A percentile compares a stretch with the other conserved stretches of the same genome.
Conservation (phyloP, 2,888 invertebrate genomes). For the Andrena camellia region DNA sequence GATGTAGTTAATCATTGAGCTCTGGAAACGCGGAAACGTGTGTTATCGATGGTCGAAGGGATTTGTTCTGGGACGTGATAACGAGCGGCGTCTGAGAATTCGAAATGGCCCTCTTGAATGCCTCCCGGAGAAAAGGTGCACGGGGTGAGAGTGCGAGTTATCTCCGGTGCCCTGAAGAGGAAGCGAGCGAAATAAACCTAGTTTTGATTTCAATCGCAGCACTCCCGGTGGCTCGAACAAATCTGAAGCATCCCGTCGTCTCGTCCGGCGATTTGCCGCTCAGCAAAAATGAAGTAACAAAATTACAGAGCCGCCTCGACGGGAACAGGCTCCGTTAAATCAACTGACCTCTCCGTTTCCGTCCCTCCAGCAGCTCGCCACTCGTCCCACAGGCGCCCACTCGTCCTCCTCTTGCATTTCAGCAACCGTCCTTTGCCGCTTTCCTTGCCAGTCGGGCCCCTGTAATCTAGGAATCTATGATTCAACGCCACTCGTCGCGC, state of each 20-base stretch:
- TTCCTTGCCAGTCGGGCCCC: constrained; percentile 69
- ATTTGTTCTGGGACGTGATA: too few species aligned
- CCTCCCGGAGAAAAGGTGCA: neutral
- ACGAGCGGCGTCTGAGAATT: neutral
- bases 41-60: too few species aligned
- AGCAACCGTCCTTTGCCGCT: constrained; percentile 65
- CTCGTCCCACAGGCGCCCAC: constrained; percentile 55
- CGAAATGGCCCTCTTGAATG: neutral
- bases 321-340: constrained; percentile 75
- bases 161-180: neutral
- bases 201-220: constrained; percentile 32
- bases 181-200: constrained; percentile 36
- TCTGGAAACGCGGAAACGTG: neutral
- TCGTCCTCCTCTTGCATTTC: constrained; percentile 66
- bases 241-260: constrained; percentile 59
- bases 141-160: neutral
- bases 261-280: constrained; percentile 60
- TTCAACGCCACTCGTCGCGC: constrained; percentile 79
- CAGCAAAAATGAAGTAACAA: constrained; percentile 74
- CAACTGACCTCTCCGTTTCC: constrained; percentile 58
- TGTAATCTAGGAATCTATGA: constrained; percentile 82
- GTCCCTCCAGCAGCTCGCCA: constrained; percentile 25
- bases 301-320: constrained; percentile 79
- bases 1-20: neutral
- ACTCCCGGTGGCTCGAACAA: constrained; percentile 34